Evolutionary conservation across 1,140 invertebrate species (phyloP), one percentile per base, ranked within the genome.

Genomic region (Drosophila kikkawai): DNA sequence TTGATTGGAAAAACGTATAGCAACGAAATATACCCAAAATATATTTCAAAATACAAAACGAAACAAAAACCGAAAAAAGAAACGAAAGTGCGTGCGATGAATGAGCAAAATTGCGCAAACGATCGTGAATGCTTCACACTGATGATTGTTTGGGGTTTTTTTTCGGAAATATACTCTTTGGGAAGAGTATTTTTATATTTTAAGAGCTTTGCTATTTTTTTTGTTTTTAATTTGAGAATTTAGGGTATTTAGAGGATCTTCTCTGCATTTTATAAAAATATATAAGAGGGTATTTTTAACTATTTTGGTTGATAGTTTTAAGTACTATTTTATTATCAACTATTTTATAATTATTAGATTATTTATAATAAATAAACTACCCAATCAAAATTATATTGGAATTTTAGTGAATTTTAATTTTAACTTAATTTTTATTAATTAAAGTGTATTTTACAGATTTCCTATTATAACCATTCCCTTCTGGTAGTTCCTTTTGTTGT

Each of bases 21-120:
- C 47, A 74, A 75, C 64, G 51, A 74, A 79, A 82, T 65, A 68
- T 47, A 82, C 74, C 59, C 50, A 79, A 82, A 84, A 84, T 75
- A 55, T 83, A 75, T 83, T 83, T 79, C 60, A 83, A 83, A 83
- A 83, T 70, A 56, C 37, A 68, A 80, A 80, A 64, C 34, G 29
- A 79, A 67, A 47, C 19, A 66, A 61, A 66, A 57, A 51, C n/a
- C 32, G 12, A 53, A 59, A 71, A 67, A 57, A 69, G 79, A 79
- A 86, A 73, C 76, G 75, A 87, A 87, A 87, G 83, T 87, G 83
- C 83, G 83, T 87, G 80, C 76, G 73, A 82, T 87, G 83, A 87
- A 82, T 87, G 77, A 79, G 76, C 68, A 80, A 77, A 82, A 82
- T 87, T 87, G 83, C 83, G 83, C 83, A 87, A 87, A 80, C 77